phyloP scores from a whole-genome alignment of 2,113 vertebrate genomes.

The Alosa alosa region DNA sequence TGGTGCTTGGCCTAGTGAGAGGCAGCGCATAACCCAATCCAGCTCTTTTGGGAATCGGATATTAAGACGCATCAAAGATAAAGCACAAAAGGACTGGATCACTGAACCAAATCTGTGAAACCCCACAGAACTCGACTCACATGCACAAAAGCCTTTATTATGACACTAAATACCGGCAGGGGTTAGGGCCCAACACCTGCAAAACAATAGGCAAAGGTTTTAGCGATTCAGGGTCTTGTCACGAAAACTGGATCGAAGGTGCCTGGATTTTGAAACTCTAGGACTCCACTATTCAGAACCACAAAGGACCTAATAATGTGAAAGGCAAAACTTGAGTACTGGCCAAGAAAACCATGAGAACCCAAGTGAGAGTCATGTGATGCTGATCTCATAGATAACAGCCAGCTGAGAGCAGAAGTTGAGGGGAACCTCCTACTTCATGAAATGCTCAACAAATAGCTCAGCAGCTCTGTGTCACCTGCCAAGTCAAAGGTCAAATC shows the following conservation, averaged over 20 bases:
- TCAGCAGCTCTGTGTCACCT: neutral
- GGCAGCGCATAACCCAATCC: neutral
- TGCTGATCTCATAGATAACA: neutral
- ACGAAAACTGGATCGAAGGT: slow-evolving; percentile 11
- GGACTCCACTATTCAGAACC: neutral
- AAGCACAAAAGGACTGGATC: neutral
- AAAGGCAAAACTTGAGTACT: neutral
- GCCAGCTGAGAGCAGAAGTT: neutral
- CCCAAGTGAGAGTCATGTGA: neutral
- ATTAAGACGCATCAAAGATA: neutral
- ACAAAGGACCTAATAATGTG: neutral
- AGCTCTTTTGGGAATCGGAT: neutral
- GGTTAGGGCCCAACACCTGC: neutral
- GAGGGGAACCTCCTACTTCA: too few relatives aligned
- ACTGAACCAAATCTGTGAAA: neutral
- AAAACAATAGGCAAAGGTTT: neutral
- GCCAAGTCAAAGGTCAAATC: neutral
- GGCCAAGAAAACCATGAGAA: neutral
- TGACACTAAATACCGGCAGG: neutral
- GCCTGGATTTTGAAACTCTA: neutral
- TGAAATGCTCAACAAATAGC: neutral
- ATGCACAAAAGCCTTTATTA: slow-evolving; percentile 1
- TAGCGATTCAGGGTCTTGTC: neutral
- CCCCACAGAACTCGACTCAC: neutral
- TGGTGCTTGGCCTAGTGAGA: neutral